A percentile compares a stretch with the other conserved stretches of the same genome.
Conservation (phyloP, 2,113 vertebrate genomes). For the Nannospalax galili region DNA sequence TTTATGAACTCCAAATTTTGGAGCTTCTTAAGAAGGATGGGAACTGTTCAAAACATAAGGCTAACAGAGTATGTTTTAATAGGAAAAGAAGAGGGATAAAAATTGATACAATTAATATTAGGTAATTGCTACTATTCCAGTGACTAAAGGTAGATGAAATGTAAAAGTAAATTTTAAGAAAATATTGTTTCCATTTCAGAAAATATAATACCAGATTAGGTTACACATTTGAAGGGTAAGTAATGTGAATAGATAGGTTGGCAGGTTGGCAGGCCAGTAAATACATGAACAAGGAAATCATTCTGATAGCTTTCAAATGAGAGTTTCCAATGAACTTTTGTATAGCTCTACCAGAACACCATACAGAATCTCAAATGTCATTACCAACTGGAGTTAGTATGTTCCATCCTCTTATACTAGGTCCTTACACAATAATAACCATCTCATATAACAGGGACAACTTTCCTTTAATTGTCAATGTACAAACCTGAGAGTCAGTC, state of each 20-base stretch:
- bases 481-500: not conserved
- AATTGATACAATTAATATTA: not conserved
- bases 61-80: not conserved
- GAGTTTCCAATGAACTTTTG: not conserved
- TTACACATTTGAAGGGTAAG: not conserved
- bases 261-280: not conserved
- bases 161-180: not conserved
- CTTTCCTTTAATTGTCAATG: not conserved
- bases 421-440: not conserved
- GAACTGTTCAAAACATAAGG: not conserved
- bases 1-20: not conserved
- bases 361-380: not conserved
- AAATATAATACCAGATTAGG: not conserved
- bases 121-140: not conserved
- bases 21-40: not conserved
- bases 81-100: not conserved
- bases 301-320: not conserved
- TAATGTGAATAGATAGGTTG: not conserved
- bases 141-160: not conserved
- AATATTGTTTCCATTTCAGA: not conserved
- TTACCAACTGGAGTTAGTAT: not conserved
- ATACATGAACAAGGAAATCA: not conserved
- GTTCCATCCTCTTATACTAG: not conserved
- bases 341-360: too few relatives aligned
- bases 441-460: not conserved